Base-by-base conservation (phyloP, 2,113 vertebrate genomes). In the Asarcornis scutulata region DNA sequence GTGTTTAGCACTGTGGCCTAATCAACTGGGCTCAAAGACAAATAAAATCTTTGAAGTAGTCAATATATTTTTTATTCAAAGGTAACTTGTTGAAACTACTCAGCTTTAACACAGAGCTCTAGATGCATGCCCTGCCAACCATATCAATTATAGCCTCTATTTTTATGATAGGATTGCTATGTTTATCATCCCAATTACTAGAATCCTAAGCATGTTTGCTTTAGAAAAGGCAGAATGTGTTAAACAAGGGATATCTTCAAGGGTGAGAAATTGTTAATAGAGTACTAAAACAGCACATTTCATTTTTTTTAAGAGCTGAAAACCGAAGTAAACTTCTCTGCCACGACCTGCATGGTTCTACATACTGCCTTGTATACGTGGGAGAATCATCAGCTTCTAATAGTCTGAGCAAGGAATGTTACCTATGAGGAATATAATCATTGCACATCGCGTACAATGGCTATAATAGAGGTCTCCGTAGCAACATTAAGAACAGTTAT, bases 401-500 rank as follows among this genome's bases (percentile, higher is more conserved):
- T 10, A 53, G 66, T n/a, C 93, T 88, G 64, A 73, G 71, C n/a
- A 69, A 68, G 53, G 62, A 69, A 50, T 16, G 8, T 44, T 91
- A 89, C 81, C 89, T 84, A 1, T 1, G 1, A 62, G 36, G 71
- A 62, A 38, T 26, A 40, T 17, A 73, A 85, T 66, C 89, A 76
- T 32, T 38, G 93, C 86, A 76, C 66, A 62, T 86, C 91, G 84
- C 15, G 0, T 91, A 34, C 83, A 60, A 11, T 25, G 73, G 77
- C 86, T 92, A 11, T 64, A 95, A 93, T 72, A 79, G 84, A 95
- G 66, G 77, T 91, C 93, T 97, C 94, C 14, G 32, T 95, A 85
- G 95, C 89, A 96, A 96, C 96, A 87, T 93, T 82, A 92, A 68
- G 89, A 93, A 85, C 69, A 92, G 89, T 69, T 93, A 96, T 95